A percentile compares a stretch with the other conserved stretches of the same genome.
Conservation (phyloP, 2,113 vertebrate species). For the Carollia perspicillata region DNA sequence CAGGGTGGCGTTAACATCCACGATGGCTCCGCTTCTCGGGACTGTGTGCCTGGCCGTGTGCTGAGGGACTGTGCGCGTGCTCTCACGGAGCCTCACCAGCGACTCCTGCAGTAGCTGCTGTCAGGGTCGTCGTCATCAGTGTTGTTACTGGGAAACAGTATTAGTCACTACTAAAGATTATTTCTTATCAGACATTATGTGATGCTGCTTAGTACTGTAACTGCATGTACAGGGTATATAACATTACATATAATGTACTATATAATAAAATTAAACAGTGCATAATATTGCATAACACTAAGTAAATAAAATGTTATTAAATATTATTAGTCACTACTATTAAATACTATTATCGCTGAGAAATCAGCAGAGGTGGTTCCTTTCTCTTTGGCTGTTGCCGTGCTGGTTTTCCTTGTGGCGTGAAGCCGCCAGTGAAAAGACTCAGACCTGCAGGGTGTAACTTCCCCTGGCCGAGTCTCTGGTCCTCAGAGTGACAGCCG, state of each 20-base stretch:
- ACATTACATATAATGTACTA: background rate
- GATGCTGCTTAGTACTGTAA: background rate
- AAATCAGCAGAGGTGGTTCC: background rate
- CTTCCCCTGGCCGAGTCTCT: background rate
- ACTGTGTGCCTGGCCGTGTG: too few species aligned
- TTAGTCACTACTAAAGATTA: background rate
- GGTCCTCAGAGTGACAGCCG: background rate
- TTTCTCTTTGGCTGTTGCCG: background rate
- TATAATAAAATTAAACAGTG: background rate
- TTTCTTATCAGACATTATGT: background rate
- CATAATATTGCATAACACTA: background rate
- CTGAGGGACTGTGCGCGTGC: background rate
- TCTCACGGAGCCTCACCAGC: background rate
- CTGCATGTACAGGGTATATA: background rate
- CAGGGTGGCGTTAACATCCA: rapidly evolving
- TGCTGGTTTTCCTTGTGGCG: background rate
- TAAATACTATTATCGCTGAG: background rate
- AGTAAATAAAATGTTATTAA: background rate
- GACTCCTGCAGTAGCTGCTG: rapidly evolving
- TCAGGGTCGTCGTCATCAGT: too few species aligned
- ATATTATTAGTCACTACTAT: background rate
- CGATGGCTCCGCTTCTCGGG: background rate
- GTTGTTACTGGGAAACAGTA: background rate
- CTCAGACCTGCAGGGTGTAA: rapidly evolving
- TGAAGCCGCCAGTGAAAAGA: background rate